Conservation (phyloP, 2,113 vertebrate genomes). For the Elachura formosa region DNA sequence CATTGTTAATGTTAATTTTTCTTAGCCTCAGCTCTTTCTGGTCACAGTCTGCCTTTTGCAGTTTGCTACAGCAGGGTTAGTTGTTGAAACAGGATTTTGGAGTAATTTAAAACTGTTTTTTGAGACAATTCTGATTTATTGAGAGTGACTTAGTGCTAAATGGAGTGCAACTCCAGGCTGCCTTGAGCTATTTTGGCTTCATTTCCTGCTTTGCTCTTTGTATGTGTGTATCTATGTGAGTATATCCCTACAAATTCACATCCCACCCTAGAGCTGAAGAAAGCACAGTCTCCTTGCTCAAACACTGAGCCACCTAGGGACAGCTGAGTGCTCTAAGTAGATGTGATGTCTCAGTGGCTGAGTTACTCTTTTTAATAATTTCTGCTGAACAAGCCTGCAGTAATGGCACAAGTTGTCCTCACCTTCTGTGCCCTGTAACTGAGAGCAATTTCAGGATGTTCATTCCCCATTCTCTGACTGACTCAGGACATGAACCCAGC, state of each 20-base stretch:
- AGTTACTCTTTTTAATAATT: background rate
- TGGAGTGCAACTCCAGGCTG: constrained; percentile 8
- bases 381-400: background rate
- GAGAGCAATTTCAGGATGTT: background rate
- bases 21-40: background rate
- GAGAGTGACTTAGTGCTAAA: constrained; percentile 42
- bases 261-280: background rate
- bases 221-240: background rate
- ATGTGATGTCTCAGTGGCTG: background rate
- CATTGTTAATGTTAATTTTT: background rate
- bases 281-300: background rate
- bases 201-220: constrained; percentile 7
- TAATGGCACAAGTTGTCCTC: background rate
- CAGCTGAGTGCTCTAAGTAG: background rate
- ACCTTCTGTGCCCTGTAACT: background rate
- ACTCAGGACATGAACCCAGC: background rate
- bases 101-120: background rate
- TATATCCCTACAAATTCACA: background rate
- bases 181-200: constrained; percentile 40
- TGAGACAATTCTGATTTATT: constrained; percentile 39
- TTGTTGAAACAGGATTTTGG: background rate
- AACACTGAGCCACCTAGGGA: background rate
- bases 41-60: background rate
- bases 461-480: background rate
- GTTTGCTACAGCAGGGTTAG: background rate